These are phyloP conservation scores for Podarcis cretensis DNA, from an alignment of 2,113 vertebrate species.

Conservation along the genomic window DNA sequence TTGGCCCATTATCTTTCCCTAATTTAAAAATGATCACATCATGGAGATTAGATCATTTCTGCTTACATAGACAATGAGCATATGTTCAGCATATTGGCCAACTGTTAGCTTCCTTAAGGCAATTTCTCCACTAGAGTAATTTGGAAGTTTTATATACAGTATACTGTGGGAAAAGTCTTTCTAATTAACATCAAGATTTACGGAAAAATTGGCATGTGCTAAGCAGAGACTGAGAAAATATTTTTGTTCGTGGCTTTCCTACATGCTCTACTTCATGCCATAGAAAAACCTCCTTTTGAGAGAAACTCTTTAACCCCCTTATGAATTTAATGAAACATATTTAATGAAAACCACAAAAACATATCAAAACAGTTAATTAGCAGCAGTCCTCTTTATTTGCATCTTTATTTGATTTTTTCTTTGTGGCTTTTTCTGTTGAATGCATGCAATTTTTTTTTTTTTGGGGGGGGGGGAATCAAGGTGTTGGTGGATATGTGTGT, in stretches of 20 bases:
- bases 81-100: conserved; percentile 64
- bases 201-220: not conserved
- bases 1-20: conserved; percentile 26
- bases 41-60: conserved; percentile 15
- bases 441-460: not conserved
- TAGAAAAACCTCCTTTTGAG: not conserved
- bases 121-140: conserved; percentile 58
- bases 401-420: not conserved
- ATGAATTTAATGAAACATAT: not conserved
- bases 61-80: conserved; percentile 47
- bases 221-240: not conserved
- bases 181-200: conserved; percentile 58
- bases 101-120: conserved; percentile 61
- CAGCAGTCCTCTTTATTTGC: not conserved
- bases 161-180: conserved; percentile 37
- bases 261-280: not conserved
- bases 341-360: not conserved
- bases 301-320: not conserved
- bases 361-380: not conserved
- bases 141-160: conserved; percentile 52
- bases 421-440: not conserved
- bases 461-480: no score
- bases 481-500: not conserved
- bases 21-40: conserved; percentile 32
- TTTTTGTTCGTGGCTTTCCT: not conserved